These are phyloP conservation scores for Chionodraco myersi DNA, from an alignment of 2,113 vertebrate genomes.

Conservation along the genomic window DNA sequence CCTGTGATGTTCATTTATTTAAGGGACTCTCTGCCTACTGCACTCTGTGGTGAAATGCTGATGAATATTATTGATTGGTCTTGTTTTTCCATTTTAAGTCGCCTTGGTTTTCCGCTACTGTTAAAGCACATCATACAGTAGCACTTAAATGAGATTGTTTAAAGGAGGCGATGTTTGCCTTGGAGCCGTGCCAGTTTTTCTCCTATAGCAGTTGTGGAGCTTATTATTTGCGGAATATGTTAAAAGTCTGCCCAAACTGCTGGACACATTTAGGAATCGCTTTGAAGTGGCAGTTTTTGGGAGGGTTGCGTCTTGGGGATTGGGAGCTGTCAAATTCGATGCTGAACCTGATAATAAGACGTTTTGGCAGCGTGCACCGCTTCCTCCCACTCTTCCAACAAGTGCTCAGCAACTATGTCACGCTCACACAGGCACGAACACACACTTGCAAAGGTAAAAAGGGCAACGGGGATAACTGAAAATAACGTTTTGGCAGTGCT, in stretches of 20 bases:
- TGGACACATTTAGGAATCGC: constrained; percentile 43
- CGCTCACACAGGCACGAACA: constrained; percentile 11
- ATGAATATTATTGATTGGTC: constrained; percentile 39
- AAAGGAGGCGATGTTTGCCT: constrained; percentile 36
- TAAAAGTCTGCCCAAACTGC: constrained; percentile 37
- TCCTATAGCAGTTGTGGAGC: background rate
- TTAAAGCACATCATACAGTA: background rate
- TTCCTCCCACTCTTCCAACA: constrained; percentile 37
- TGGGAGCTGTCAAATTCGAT: constrained; percentile 65
- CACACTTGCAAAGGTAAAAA: constrained; percentile 47
- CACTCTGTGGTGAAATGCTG: constrained; percentile 34
- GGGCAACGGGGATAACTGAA: constrained; percentile 21
- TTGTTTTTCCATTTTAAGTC: constrained; percentile 32
- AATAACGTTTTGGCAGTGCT: constrained; percentile 3
- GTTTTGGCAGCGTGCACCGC: constrained; percentile 26
- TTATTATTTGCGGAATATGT: constrained; percentile 25
- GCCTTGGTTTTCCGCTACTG: constrained; percentile 12
- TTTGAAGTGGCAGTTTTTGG: constrained; percentile 69
- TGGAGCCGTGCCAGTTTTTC: constrained; percentile 23
- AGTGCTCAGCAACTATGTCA: constrained; percentile 42
- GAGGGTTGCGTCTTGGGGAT: constrained; percentile 59
- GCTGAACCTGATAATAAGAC: constrained; percentile 64
- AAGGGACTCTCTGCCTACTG: background rate
- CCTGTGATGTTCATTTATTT: constrained; percentile 23
- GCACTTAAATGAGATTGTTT: constrained; percentile 31